Base-by-base conservation (phyloP, 2,888 invertebrate species). In the Hypselothyrea guttata region DNA sequence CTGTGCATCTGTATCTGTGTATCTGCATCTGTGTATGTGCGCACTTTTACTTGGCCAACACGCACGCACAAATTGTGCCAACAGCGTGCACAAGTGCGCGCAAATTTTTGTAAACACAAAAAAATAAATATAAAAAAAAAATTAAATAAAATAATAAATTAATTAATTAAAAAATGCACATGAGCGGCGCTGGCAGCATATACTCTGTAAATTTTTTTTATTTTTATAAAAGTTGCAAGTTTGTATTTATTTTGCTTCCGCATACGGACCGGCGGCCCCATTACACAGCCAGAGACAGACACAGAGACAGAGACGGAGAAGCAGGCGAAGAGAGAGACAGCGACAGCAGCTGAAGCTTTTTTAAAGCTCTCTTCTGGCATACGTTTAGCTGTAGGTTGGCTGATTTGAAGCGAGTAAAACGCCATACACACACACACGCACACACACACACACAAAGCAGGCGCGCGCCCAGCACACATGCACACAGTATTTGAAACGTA, bases 201-300 rank as follows among this genome's bases (percentile, higher is more conserved):
- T n/a, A n/a, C n/a, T n/a, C n/a, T n/a, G n/a, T n/a, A n/a, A n/a
- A n/a, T n/a, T n/a, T n/a, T n/a, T n/a, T n/a, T n/a, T n/a, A n/a
- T n/a, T 42, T 49, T 46, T 0, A 15, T 11, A 27, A 45, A 56
- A 41, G 1, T 52, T 16, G 7, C 35, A 33, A n/a, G 22, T 52
- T 61, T 53, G 31, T 34, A 37, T 63, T 54, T 41, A 57, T 49
- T 75, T 83, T 68, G 64, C 79, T 82, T 83, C 76, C 83, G 79
- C 79, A 63, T 83, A 69, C 51, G 31, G 44, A 48, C 52, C 22
- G 47, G 54, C 61, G 27, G 11, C 37, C 30, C 37, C 62, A 48
- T 46, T 61, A 53, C 54, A 49, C 40, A 56, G 52, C n/a, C 47
- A 57, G 42, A 59, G 27, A 38, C 35, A 51, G 45, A 44, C n/a